Conservation (phyloP, 2,113 vertebrate species). For the Nibea albiflora region DNA sequence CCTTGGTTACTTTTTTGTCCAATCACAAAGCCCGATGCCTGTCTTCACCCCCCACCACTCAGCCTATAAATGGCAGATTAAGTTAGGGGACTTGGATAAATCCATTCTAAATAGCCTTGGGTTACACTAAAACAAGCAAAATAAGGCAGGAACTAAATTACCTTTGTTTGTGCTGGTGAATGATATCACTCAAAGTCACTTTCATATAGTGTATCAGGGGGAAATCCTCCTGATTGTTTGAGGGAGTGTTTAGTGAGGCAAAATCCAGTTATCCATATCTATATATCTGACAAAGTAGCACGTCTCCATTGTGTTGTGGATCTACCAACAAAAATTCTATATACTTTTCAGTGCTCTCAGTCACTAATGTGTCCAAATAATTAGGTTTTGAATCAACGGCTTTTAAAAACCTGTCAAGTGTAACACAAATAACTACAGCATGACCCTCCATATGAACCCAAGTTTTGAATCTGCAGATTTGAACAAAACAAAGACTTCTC, state of each 20-base stretch:
- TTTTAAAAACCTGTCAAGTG: neutral
- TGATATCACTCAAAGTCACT: constrained; percentile 77
- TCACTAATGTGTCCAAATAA: neutral
- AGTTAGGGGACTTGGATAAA: constrained; percentile 81
- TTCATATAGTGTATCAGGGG: constrained; percentile 38
- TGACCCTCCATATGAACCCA: neutral
- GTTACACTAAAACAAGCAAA: constrained; percentile 80
- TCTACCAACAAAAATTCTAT: neutral
- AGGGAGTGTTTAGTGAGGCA: constrained; percentile 17
- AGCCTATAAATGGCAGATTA: constrained; percentile 82
- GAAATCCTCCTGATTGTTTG: constrained; percentile 31
- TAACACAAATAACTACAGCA: neutral
- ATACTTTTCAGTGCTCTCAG: neutral
- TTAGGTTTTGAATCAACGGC: neutral
- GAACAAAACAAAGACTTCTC: neutral
- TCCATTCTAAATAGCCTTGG: constrained; percentile 81
- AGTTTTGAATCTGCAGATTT: neutral
- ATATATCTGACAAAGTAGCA: constrained; percentile 12
- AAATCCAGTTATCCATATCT: constrained; percentile 19
- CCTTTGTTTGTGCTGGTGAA: constrained; percentile 74
- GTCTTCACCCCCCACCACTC: constrained; percentile 59
- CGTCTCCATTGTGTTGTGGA: neutral
- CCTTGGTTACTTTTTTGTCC: constrained; percentile 82
- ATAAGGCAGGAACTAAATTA: constrained; percentile 81
- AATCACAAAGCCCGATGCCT: constrained; percentile 68